Base-by-base conservation (phyloP, 2,113 vertebrate species). In the Gambusia holbrooki region DNA sequence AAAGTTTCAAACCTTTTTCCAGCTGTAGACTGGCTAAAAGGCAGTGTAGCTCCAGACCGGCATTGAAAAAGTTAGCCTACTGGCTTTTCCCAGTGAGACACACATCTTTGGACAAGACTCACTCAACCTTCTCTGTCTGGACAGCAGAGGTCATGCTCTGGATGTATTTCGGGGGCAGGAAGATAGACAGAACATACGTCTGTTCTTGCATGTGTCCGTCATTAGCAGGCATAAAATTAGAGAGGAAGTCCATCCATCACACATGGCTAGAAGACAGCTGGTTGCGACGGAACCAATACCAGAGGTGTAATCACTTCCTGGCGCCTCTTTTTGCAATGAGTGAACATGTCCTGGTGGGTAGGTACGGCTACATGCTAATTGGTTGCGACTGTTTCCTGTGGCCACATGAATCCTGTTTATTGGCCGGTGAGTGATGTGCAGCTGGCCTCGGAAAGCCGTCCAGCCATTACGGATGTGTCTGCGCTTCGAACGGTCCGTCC, bases 301-400 rank as follows among this genome's bases (percentile, higher is more conserved):
- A 81, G 74, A 88, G 86, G 83, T 87, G 84, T 84, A 90, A 90
- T 89, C 67, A 32, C 85, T 90, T 93, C 91, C 90, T 92, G 90
- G 88, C 87, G 80, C 84, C 88, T 71, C 86, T 87, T 71, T 0
- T 40, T 45, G 74, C 67, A 48, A 25, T 73, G 48, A 40, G 76
- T 13, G 2, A 9, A 58, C 42, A 66, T 66, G 62, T 33, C 10
- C 35, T 69, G 35, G n/a, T n/a, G 30, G 73, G 69, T 27, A 76
- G 25, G 12, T 63, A 70, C 71, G 74, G 87, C 83, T 81, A 71
- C 76, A 90, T 74, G 81, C 83, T 86, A 88, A 90, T 88, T 71
- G 85, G 84, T 80, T 63, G 33, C 48, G 81, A 86, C 82, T 29
- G 71, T 79, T 92, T 93, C 91, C 90, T 85, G 86, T 89, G 81